Evolutionary conservation across 2,797 vertebrate species (phyloP).

Genomic region (Schizothorax lantsangensis): DNA sequence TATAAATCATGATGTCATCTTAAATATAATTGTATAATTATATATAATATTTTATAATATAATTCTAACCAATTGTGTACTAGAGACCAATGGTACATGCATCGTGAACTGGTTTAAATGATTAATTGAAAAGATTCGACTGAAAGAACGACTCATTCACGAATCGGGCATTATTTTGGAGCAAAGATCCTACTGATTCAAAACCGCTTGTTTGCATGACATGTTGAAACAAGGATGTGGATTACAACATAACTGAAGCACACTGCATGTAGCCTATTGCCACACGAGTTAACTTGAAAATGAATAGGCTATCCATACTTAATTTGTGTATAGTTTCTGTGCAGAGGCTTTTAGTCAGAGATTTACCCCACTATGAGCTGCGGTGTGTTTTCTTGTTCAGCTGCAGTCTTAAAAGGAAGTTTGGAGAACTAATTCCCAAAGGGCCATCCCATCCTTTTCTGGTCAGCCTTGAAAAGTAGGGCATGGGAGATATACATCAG

Average conservation of each 20-base stretch:
- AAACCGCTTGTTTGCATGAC: background rate
- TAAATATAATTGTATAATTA: background rate
- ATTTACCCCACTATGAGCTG: background rate
- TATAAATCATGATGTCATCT: background rate
- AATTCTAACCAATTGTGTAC: background rate
- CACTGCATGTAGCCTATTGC: background rate
- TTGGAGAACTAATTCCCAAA: background rate
- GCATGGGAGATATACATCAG: background rate
- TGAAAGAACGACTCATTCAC: background rate
- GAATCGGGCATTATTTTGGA: background rate
- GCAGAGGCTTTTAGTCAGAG: background rate
- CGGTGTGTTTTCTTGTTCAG: background rate
- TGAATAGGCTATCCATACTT: background rate
- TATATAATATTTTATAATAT: background rate
- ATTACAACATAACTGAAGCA: background rate
- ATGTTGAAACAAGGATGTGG: background rate
- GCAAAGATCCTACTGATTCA: background rate
- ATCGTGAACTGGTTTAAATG: background rate
- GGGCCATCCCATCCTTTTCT: background rate
- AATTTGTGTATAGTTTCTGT: background rate
- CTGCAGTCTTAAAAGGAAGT: constrained; percentile 4
- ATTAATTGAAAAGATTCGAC: background rate
- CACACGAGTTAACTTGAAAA: background rate
- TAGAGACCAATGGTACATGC: background rate
- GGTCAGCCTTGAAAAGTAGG: background rate